Evolutionary conservation across 2,888 invertebrate species (phyloP), one percentile per base, ranked within the genome.

Genomic region (Pseudoips prasinana): DNA sequence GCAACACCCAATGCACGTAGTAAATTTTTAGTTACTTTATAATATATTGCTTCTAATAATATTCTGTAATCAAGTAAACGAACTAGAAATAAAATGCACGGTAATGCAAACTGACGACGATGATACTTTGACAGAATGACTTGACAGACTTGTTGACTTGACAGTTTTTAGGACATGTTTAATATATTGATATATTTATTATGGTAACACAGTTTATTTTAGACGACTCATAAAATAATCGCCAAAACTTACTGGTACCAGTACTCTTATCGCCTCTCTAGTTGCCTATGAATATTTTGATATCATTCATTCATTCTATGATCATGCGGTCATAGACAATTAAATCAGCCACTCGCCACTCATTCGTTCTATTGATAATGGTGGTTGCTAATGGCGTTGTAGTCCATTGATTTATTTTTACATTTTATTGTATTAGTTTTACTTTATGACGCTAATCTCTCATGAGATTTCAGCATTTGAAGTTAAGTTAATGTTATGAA

Each of bases 371-470:
- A 38, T 46, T 45, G 48, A 47, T 58, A 54, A 46, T 50, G 55
- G 40, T 51, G 47, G 46, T 45, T 53, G 52, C 57, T 35, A 59
- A 74, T 85, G 85, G 86, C 83, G 83, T 86, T 80, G 76, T 65
- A 61, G 66, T 72, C 60, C 69, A 63, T 64, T 67, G 49, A 67
- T 69, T 74, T 80, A 72, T 73, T 83, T 82, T 82, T 83, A 81
- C 81, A 74, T 75, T 81, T 79, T 79, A 72, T 76, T 74, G 73
- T 75, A 78, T 75, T 76, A 76, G 60, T 72, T 74, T 76, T 79
- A 67, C 58, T 72, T 66, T 64, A 70, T 70, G 83, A 87, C 86
- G 80, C 83, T 71, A 82, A 85, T 84, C 85, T 84, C 82, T 58
- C 36, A 60, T 51, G 63, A 58, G 81, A 74, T 84, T 85, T 71